Base-by-base conservation (phyloP, 2,113 vertebrate genomes). In the Heteronetta atricapilla region DNA sequence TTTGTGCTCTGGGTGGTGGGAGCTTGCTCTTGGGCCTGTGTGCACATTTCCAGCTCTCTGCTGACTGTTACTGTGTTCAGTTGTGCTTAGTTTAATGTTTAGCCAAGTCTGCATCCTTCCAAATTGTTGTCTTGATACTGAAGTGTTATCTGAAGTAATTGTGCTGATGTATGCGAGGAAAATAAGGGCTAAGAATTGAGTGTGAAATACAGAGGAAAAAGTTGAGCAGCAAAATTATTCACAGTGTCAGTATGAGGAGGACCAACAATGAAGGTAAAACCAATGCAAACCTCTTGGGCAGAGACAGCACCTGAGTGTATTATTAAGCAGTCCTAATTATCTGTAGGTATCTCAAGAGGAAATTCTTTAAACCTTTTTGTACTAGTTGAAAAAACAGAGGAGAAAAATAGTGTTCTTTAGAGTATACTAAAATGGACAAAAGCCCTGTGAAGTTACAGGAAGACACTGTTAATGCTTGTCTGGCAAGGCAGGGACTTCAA, bases 221-320 rank as follows among this genome's bases (percentile, higher is more conserved):
- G 23, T 5, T 8, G 18, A 63, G 46, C 50, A 79, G 22, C 40
- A 56, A 29, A 31, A 20, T 67, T 77, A 40, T 58, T 91, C 18
- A 40, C 11, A 17, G 55, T 11, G 44, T 44, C 36, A 33, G 0
- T 34, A 4, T 15, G 50, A 64, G 72, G 29, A 81, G 11, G 14
- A 11, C 21, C 48, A 34, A 33, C 0, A 0, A n/a, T 23, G 44
- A 52, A 73, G 40, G 25, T 23, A 31, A 34, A 60, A 78, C 34
- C 5, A 10, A 2, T 23, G 31, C 0, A 2, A 38, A 31, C 21
- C 18, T 66, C 6, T 53, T 70, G 44, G 44, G 14, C 12, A 26
- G 62, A 26, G 52, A 22, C n/a, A 23, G 11, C 72, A 29, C 26
- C 31, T 44, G 46, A 20, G 68, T 25, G 6, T 16, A 28, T 73